Evolutionary conservation across 2,888 invertebrate genomes (phyloP).

Genomic region (Gymnosoma rotundatum): DNA sequence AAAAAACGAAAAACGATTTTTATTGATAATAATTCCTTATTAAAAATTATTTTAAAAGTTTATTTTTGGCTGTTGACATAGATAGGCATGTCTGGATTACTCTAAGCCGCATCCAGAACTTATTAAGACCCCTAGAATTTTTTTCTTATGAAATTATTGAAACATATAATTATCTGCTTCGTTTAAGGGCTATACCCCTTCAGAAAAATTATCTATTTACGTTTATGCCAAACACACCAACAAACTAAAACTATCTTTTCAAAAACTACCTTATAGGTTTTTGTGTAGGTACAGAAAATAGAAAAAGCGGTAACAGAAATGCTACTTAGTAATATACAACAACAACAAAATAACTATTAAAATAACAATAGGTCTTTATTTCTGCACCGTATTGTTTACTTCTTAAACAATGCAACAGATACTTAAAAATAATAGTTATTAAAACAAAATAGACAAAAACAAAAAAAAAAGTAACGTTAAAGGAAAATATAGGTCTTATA

Average conservation of each 20-base stretch:
- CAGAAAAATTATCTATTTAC: too few relatives aligned
- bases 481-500: conserved; percentile 69
- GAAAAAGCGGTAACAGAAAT: conserved; percentile 1
- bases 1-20: too few relatives aligned
- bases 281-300: background rate
- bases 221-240: background rate
- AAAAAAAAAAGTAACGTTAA: conserved; percentile 15
- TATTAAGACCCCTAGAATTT: too few relatives aligned
- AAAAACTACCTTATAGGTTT: too few relatives aligned
- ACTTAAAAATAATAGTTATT: conserved; percentile 43
- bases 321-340: conserved; percentile 43
- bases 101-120: too few relatives aligned
- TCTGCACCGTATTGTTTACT: conserved; percentile 27
- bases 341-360: background rate
- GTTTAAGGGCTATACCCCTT: too few relatives aligned
- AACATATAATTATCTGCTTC: too few relatives aligned
- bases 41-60: too few relatives aligned
- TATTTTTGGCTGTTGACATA: too few relatives aligned
- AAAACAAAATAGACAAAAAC: conserved; percentile 48
- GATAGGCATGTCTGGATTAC: too few relatives aligned
- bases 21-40: too few relatives aligned
- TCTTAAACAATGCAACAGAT: conserved; percentile 65
- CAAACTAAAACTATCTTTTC: background rate
- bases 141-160: too few relatives aligned
- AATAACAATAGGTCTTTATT: conserved; percentile 61